phyloP scores from a whole-genome alignment of 2,797 vertebrate species.

The Mallotus villosus region DNA sequence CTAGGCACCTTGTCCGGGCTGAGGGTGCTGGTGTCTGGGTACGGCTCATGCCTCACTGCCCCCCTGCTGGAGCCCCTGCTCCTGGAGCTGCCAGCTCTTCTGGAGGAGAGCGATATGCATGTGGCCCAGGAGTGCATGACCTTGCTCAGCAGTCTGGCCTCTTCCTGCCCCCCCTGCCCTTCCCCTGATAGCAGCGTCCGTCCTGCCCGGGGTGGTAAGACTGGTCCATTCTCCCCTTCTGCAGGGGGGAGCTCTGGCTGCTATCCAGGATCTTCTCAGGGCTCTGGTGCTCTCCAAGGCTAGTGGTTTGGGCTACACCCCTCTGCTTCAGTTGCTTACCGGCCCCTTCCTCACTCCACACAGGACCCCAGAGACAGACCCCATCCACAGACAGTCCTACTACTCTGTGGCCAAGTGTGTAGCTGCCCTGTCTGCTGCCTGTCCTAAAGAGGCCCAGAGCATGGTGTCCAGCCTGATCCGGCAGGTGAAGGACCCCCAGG shows the following conservation, averaged over 20 bases:
- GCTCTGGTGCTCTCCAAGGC: constrained; percentile 78
- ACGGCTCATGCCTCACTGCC: constrained; percentile 80
- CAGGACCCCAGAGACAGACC: neutral
- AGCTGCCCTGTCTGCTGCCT: constrained; percentile 80
- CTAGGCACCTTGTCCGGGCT: constrained; percentile 83
- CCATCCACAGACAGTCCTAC: constrained; percentile 81
- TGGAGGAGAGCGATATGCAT: constrained; percentile 90
- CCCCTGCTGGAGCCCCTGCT: constrained; percentile 79
- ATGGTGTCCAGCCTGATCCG: constrained; percentile 78
- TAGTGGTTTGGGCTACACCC: constrained; percentile 70
- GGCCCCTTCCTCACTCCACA: constrained; percentile 69
- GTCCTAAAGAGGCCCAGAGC: constrained; percentile 79
- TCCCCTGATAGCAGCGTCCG: constrained; percentile 75
- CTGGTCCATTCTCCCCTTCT: constrained; percentile 87
- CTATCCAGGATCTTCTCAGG: constrained; percentile 84
- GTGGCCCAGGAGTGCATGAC: constrained; percentile 84
- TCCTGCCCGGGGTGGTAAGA: constrained; percentile 79
- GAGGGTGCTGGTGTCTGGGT: constrained; percentile 82
- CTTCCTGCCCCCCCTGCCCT: constrained; percentile 82
- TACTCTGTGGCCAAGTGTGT: constrained; percentile 87
- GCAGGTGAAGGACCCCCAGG: constrained; percentile 78
- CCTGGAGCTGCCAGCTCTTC: constrained; percentile 82
- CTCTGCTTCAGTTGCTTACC: constrained; percentile 83
- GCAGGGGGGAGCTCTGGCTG: constrained; percentile 80
- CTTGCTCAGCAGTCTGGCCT: constrained; percentile 82